Evolutionary conservation across 37 sponge, comb jelly and placozoan species (phyloP).

Genomic region (Bolinopsis microptera): DNA sequence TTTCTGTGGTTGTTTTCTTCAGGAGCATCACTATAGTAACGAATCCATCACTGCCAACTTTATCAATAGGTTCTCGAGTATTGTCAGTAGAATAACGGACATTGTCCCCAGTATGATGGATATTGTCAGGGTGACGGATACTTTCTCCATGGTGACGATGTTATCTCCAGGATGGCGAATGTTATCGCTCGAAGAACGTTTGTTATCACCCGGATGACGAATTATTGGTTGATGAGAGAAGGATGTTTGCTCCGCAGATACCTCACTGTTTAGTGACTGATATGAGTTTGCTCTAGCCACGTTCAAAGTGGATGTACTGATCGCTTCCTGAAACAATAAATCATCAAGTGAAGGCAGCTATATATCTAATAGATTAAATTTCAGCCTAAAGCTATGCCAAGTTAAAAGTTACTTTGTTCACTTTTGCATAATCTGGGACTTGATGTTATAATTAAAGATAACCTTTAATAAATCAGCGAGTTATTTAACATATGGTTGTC

Average conservation of each 20-base stretch:
- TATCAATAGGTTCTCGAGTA: background rate
- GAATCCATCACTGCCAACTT: too few relatives aligned
- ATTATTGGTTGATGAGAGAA: background rate
- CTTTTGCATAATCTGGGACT: too few relatives aligned
- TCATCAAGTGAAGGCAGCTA: too few relatives aligned
- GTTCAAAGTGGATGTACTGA: constrained; percentile 45
- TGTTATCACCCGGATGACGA: background rate
- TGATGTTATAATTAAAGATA: too few relatives aligned
- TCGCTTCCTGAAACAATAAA: constrained; percentile 45
- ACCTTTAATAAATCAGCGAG: too few relatives aligned
- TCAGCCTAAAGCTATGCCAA: too few relatives aligned
- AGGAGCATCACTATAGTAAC: too few relatives aligned
- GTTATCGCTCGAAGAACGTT: background rate
- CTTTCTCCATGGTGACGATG: background rate
- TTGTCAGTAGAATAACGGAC: background rate
- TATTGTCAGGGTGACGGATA: background rate
- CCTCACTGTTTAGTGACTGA: background rate
- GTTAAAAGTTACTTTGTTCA: too few relatives aligned
- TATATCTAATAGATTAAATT: too few relatives aligned
- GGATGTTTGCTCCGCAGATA: background rate
- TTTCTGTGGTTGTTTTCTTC: too few relatives aligned
- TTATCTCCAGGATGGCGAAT: background rate
- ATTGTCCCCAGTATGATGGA: background rate
- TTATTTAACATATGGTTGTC: too few relatives aligned
- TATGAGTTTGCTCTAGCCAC: constrained; percentile 9